phyloP scores from a whole-genome alignment of 2,113 vertebrate genomes.

The Microtus pennsylvanicus region DNA sequence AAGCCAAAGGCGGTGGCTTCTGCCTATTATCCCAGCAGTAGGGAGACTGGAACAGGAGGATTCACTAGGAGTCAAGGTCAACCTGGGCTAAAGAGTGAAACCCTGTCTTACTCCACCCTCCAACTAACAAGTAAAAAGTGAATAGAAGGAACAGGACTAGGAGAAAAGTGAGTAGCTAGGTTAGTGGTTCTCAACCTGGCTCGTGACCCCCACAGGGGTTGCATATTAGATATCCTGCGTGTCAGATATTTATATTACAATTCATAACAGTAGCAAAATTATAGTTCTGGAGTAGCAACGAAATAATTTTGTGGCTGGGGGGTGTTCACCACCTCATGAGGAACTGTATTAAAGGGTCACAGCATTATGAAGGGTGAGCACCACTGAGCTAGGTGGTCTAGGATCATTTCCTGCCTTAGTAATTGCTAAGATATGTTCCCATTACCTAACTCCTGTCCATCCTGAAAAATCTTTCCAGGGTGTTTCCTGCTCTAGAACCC shows the following conservation, averaged over 20 bases:
- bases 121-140: not conserved
- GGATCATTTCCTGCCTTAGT: slow-evolving; percentile 12
- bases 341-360: not conserved
- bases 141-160: not conserved
- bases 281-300: not conserved
- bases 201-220: not conserved
- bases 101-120: not conserved
- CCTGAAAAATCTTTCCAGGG: not conserved
- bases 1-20: not conserved
- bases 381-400: not conserved
- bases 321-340: not conserved
- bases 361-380: not conserved
- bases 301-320: not conserved
- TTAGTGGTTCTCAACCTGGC: not conserved
- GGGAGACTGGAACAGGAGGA: not conserved
- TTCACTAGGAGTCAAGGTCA: not conserved
- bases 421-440: slow-evolving; percentile 37
- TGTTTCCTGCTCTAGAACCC: not conserved
- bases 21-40: not conserved
- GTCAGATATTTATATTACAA: not conserved
- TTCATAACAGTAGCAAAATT: not conserved
- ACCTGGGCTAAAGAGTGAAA: not conserved
- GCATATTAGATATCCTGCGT: not conserved
- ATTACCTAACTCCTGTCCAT: slow-evolving; percentile 19
- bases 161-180: not conserved